These are phyloP conservation scores for Drosophila sp. DNA, from an alignment of 1,140 invertebrate genomes.

Conservation along the genomic window DNA sequence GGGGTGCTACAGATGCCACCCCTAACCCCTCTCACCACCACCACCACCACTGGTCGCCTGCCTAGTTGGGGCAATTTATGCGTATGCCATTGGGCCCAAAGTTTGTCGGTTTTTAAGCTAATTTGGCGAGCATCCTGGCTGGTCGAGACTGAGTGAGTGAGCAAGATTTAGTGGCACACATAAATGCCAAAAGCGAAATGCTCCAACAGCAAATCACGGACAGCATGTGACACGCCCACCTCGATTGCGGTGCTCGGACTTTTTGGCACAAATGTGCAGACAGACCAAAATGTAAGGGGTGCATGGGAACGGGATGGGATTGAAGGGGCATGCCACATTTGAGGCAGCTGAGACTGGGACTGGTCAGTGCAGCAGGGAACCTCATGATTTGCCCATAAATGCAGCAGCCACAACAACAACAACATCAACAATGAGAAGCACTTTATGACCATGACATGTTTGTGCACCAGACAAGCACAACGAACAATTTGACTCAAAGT, in stretches of 20 bases:
- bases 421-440: neutral
- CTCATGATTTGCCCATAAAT: constrained; percentile 81
- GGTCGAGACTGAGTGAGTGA: constrained; percentile 64
- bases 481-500: constrained; percentile 39
- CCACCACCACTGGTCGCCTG: neutral
- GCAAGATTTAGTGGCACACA: constrained; percentile 77
- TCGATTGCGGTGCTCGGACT: constrained; percentile 34
- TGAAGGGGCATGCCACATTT: neutral
- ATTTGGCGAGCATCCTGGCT: constrained; percentile 66
- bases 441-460: constrained; percentile 41
- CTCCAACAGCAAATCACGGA: constrained; percentile 75
- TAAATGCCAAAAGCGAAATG: constrained; percentile 80
- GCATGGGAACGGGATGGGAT: neutral
- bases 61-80: constrained; percentile 60
- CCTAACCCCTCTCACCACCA: neutral
- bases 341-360: constrained; percentile 17
- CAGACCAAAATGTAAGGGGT: neutral
- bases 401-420: constrained; percentile 35
- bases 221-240: constrained; percentile 65
- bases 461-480: constrained; percentile 43
- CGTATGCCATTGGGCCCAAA: constrained; percentile 58
- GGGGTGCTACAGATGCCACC: no score
- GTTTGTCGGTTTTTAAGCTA: constrained; percentile 77
- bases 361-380: constrained; percentile 60
- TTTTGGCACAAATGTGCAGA: constrained; percentile 30